These are phyloP conservation scores for Leiothrix lutea DNA, from an alignment of 2,113 vertebrate genomes.

Conservation along the genomic window DNA sequence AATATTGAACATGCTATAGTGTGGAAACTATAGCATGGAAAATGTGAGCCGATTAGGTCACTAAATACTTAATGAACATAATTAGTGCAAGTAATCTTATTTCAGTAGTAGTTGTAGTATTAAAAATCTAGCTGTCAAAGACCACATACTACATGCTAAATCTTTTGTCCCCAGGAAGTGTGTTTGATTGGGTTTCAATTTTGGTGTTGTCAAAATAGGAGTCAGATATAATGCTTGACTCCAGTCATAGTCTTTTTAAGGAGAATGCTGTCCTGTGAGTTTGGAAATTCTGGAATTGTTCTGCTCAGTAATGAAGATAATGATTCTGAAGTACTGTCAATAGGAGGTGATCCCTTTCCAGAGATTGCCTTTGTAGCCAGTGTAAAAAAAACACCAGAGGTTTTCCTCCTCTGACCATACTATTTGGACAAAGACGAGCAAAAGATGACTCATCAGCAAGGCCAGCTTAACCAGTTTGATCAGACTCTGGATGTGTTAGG, in stretches of 20 bases:
- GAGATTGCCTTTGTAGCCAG: background rate
- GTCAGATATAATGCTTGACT: background rate
- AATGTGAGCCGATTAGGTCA: background rate
- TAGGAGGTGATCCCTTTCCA: background rate
- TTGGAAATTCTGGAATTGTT: background rate
- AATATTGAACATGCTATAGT: background rate
- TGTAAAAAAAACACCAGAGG: background rate
- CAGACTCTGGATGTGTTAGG: background rate
- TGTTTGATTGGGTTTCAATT: background rate
- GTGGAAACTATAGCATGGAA: background rate
- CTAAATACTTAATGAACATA: constrained; percentile 21
- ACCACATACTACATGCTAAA: background rate
- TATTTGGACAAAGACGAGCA: background rate
- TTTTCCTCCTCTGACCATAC: background rate
- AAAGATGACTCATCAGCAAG: constrained; percentile 20
- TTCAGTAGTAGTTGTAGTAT: background rate
- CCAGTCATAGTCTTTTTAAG: background rate
- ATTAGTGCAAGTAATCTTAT: background rate
- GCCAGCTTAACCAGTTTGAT: constrained; percentile 25
- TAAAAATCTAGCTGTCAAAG: background rate
- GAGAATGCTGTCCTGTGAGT: background rate
- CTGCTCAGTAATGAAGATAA: background rate
- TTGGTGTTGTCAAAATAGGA: background rate
- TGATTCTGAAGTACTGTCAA: background rate
- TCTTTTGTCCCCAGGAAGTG: background rate